phyloP scores from a whole-genome alignment of 2,888 invertebrate genomes.

The Pollenia angustigena region DNA sequence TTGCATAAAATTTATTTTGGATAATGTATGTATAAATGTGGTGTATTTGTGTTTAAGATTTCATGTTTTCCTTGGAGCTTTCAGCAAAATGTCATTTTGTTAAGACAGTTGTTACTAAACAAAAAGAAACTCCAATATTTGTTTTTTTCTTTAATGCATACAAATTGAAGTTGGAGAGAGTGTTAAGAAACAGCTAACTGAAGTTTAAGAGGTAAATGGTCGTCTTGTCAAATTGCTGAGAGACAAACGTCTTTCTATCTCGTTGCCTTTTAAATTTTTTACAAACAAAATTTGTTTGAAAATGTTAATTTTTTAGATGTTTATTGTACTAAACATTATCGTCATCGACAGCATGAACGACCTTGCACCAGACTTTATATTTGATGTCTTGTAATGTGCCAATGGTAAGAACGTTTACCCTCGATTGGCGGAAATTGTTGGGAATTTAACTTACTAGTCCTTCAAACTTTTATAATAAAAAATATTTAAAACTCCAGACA shows the following conservation, averaged over 20 bases:
- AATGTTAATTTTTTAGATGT: background rate
- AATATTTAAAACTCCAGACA: background rate
- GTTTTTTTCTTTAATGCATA: background rate
- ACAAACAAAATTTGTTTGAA: background rate
- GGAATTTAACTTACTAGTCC: background rate
- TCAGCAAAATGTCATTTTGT: constrained; percentile 54
- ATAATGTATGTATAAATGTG: no score
- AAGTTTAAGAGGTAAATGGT: constrained; percentile 27
- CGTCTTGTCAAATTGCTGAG: constrained; percentile 2
- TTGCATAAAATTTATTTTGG: constrained; percentile 3
- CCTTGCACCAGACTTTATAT: background rate
- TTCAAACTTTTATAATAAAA: background rate
- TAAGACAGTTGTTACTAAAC: constrained; percentile 44
- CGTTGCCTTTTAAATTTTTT: no score
- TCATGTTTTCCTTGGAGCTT: constrained; percentile 43
- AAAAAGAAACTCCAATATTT: no score
- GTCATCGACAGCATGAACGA: background rate
- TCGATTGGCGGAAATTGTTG: constrained; percentile 6
- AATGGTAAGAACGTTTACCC: background rate
- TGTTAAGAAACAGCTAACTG: background rate
- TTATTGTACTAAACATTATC: background rate
- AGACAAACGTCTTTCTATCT: background rate
- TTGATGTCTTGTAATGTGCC: no score
- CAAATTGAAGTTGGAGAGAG: background rate
- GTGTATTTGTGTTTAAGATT: no score